phyloP scores from a whole-genome alignment of 92 coral and sea anemone genomes.

The Zoanthus sociatus region DNA sequence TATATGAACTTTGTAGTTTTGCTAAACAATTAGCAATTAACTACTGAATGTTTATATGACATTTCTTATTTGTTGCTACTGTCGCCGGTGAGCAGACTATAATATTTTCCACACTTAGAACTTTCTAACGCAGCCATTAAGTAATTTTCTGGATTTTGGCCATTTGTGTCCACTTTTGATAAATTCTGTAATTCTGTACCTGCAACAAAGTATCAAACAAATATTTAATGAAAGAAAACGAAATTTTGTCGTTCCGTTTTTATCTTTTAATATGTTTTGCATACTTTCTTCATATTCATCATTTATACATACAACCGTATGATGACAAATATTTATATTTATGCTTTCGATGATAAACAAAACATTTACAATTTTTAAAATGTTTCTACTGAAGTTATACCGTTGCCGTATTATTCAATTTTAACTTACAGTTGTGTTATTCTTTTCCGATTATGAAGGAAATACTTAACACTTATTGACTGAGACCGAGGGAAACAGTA shows the following conservation, averaged over 20 bases:
- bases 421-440: background rate
- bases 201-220: no score
- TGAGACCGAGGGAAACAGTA: no score
- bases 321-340: conserved; percentile 15
- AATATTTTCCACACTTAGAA: background rate
- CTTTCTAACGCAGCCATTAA: no score
- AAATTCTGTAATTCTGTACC: no score
- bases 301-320: conserved; percentile 8
- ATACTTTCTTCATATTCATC: background rate
- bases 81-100: background rate
- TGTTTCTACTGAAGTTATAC: background rate
- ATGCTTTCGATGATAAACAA: background rate
- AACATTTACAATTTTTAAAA: conserved; percentile 1
- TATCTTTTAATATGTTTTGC: background rate
- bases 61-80: background rate
- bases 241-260: background rate
- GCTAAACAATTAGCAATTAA: background rate
- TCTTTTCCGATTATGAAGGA: background rate
- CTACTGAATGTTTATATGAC: background rate
- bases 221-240: no score
- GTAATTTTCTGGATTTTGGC: no score
- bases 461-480: no score
- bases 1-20: conserved; percentile 5
- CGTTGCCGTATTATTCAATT: background rate
- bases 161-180: no score